These are phyloP conservation scores for Altica lythri DNA, from an alignment of 2,888 invertebrate genomes.

Conservation along the genomic window DNA sequence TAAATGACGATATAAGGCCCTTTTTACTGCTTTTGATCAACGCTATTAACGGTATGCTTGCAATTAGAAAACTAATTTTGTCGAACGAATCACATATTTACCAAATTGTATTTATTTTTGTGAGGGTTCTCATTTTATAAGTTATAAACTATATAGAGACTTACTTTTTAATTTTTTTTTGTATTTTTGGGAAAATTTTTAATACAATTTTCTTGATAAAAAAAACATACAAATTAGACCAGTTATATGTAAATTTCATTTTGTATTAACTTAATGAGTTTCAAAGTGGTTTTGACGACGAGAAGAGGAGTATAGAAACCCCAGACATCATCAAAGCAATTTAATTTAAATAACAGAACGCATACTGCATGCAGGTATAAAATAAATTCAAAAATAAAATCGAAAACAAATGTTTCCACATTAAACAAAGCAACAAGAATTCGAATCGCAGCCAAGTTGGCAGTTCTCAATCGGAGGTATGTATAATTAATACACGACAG, in stretches of 20 bases:
- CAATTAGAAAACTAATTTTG: slow-evolving; percentile 23
- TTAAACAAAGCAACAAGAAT: slow-evolving; percentile 34
- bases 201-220: no score
- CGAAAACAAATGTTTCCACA: slow-evolving; percentile 19
- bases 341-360: slow-evolving; percentile 2
- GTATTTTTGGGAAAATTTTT: no score
- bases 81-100: slow-evolving; percentile 17
- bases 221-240: no score
- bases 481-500: slow-evolving; percentile 44
- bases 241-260: no score
- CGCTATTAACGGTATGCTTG: slow-evolving; percentile 26
- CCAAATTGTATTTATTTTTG: slow-evolving; percentile 4
- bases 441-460: slow-evolving; percentile 40
- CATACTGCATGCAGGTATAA: slow-evolving; percentile 4
- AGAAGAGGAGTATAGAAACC: no score
- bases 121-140: background rate
- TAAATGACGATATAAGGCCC: slow-evolving; percentile 45
- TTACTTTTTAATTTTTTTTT: no score
- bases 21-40: slow-evolving; percentile 37
- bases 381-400: slow-evolving; percentile 12
- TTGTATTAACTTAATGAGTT: no score
- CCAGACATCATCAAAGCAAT: slow-evolving; percentile 5
- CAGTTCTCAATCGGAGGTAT: slow-evolving; percentile 44
- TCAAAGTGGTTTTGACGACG: no score
- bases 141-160: background rate